Conservation (phyloP, 1,140 invertebrate genomes). For the Goniozus legneri region DNA sequence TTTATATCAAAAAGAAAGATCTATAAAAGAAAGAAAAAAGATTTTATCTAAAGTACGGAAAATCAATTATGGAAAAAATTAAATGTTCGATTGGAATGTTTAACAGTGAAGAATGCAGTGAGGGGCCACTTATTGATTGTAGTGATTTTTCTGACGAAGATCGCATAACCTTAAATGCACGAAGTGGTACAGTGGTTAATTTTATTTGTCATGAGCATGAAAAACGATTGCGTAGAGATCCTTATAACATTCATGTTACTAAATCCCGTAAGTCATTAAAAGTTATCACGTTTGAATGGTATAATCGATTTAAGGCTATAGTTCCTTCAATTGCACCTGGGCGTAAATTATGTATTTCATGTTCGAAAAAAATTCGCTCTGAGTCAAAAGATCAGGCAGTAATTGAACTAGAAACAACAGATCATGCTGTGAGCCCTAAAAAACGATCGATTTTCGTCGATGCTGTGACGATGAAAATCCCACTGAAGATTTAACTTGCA, state of each 20-base stretch:
- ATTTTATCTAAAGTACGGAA: too few relatives aligned
- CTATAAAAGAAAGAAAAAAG: too few relatives aligned
- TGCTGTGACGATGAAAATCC: background rate
- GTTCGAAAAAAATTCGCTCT: background rate
- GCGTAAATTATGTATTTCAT: slow-evolving; percentile 9
- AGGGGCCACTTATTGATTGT: slow-evolving; percentile 11
- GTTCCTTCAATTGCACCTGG: slow-evolving; percentile 4
- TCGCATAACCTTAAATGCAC: slow-evolving; percentile 6
- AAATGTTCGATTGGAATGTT: slow-evolving; percentile 16
- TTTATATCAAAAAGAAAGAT: too few relatives aligned
- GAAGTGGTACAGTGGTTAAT: slow-evolving; percentile 12
- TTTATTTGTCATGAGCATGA: slow-evolving; percentile 10
- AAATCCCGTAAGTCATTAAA: slow-evolving; percentile 7
- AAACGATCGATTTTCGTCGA: background rate
- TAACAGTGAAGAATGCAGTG: slow-evolving; percentile 7
- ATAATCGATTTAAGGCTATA: background rate
- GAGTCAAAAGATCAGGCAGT: slow-evolving; percentile 1
- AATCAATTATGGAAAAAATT: slow-evolving; percentile 12
- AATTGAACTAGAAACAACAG: slow-evolving; percentile 4
- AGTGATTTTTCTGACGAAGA: slow-evolving; percentile 14
- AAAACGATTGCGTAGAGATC: slow-evolving; percentile 11
- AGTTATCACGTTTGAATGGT: background rate
- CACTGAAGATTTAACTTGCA: background rate
- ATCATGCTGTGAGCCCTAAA: background rate
- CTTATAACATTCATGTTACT: slow-evolving; percentile 2